These are phyloP conservation scores for Physella acuta DNA, from an alignment of 1,140 invertebrate genomes.

Conservation along the genomic window DNA sequence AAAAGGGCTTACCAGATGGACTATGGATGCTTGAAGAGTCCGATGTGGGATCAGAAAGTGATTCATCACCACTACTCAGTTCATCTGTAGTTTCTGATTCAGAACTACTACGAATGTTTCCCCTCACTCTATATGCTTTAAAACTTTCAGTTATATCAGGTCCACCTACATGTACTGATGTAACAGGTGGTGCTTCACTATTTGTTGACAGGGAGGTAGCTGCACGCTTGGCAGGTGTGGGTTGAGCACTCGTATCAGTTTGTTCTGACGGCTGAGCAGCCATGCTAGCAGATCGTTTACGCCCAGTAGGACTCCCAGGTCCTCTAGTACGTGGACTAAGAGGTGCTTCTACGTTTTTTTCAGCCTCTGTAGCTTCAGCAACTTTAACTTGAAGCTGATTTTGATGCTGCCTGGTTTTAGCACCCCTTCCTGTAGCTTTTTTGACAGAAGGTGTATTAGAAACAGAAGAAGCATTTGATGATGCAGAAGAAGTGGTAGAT, in stretches of 20 bases:
- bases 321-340: slow-evolving; percentile 34
- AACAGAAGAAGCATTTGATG: slow-evolving; percentile 23
- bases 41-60: slow-evolving; percentile 45
- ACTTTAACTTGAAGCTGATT: slow-evolving; percentile 25
- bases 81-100: slow-evolving; percentile 52
- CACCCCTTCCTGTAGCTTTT: slow-evolving; percentile 7
- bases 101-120: slow-evolving; percentile 46
- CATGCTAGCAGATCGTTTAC: slow-evolving; percentile 50
- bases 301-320: slow-evolving; percentile 34
- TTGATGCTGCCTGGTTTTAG: slow-evolving; percentile 40
- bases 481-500: slow-evolving; percentile 28
- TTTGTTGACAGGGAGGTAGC: slow-evolving; percentile 5
- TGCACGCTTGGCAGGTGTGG: slow-evolving; percentile 37
- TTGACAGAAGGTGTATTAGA: slow-evolving; percentile 16
- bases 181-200: slow-evolving; percentile 22
- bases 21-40: slow-evolving; percentile 48
- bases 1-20: slow-evolving; percentile 40
- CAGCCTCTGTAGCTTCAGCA: slow-evolving; percentile 21
- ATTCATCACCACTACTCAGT: slow-evolving; percentile 49
- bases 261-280: slow-evolving; percentile 20
- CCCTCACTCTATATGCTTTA: slow-evolving; percentile 42
- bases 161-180: slow-evolving; percentile 29
- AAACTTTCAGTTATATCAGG: slow-evolving; percentile 51
- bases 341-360: background rate
- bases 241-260: background rate